phyloP scores from a whole-genome alignment of 2,797 vertebrate species.

The Poeciliopsis paucimaculata region DNA sequence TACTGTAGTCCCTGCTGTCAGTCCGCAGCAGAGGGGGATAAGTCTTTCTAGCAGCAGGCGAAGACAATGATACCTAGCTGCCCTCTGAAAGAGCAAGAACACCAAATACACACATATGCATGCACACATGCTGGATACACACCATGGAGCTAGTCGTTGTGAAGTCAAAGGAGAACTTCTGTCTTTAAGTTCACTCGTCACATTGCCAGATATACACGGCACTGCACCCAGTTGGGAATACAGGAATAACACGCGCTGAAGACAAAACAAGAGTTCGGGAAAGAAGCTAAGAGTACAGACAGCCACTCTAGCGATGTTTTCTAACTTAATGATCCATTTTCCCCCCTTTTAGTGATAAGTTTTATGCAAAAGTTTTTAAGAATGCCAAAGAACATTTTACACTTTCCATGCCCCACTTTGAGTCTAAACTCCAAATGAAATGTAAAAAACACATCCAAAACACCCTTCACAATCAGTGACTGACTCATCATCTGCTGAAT shows the following conservation, averaged over 20 bases:
- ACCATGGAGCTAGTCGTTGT: constrained; percentile 44
- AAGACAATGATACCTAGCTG: constrained; percentile 49
- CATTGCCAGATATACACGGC: constrained; percentile 37
- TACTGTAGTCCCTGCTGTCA: constrained; percentile 54
- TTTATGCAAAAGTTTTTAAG: neutral
- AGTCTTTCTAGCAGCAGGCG: constrained; percentile 60
- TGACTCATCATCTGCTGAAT: constrained; percentile 7
- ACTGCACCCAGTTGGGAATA: constrained; percentile 38
- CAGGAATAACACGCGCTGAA: constrained; percentile 36
- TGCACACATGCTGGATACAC: constrained; percentile 32
- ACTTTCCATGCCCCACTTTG: neutral
- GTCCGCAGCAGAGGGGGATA: constrained; percentile 48
- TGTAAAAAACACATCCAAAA: neutral
- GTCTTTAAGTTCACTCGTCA: constrained; percentile 52
- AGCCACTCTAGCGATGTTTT: constrained; percentile 32
- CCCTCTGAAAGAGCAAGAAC: constrained; percentile 38
- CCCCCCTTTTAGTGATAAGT: neutral
- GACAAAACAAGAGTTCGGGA: constrained; percentile 26
- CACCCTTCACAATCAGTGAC: neutral
- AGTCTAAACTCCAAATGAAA: neutral
- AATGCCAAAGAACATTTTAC: neutral
- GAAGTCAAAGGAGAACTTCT: constrained; percentile 47
- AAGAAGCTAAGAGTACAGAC: constrained; percentile 24
- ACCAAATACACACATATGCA: constrained; percentile 42
- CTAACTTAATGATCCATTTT: constrained; percentile 8